Evolutionary conservation across 2,113 vertebrate genomes (phyloP), one percentile per base, ranked within the genome.

Genomic region (Acanthisitta chloris): DNA sequence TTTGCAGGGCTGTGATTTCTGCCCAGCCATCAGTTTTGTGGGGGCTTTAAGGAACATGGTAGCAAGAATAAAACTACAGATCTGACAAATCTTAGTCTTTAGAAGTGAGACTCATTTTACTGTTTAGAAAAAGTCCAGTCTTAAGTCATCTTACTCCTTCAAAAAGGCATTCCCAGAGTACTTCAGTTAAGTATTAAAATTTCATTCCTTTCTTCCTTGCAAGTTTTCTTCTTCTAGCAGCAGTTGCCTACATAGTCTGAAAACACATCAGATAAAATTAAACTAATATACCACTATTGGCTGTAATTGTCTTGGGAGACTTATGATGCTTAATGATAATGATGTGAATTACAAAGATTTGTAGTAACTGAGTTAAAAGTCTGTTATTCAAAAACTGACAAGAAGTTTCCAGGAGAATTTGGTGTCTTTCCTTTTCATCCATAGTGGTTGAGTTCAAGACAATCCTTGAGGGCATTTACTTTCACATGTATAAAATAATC

Each of bases 401-500:
- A 95, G 62, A 91, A 97, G 45, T 97, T 97, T 97, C 89, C 79
- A 89, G 64, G 86, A 94, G 46, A 88, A 92, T 69, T 71, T 66
- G 20, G 43, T 87, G 78, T 78, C 83, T 96, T 81, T 84, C 38
- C 31, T 94, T 95, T 95, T 91, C 92, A 93, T 95, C 42, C 28
- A 9, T 42, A 80, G 65, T 61, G 55, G 48, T 54, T 90, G 42
- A 77, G 55, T 62, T 96, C 46, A 90, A 84, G 81, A 89, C 49
- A 94, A 81, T 95, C 77, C 88, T 92, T 94, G 31, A 90, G 45
- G 89, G 69, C 92, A 94, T 96, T 93, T 94, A 38, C 66, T 96
- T 94, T 83, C 94, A 78, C 64, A 64, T 36, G 77, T 95, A 86
- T 91, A 89, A 96, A 94, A 85, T 77, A 96, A 92, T 87, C 77